These are phyloP conservation scores for Orestias chungarensis DNA, from an alignment of 2,797 vertebrate species.

Conservation along the genomic window DNA sequence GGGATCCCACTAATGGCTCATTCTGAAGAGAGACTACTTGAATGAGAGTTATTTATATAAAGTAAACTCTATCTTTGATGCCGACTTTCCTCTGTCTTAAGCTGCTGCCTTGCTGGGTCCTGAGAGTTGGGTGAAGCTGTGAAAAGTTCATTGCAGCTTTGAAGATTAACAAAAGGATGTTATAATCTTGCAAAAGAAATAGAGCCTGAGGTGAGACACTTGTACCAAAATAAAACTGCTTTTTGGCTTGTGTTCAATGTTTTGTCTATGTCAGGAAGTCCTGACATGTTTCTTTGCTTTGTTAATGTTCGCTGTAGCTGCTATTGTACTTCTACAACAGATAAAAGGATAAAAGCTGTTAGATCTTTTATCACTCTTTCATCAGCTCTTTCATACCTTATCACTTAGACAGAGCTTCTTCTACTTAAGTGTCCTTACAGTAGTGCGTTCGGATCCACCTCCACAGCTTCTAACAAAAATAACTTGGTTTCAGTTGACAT, in stretches of 20 bases:
- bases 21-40: constrained; percentile 63
- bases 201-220: constrained; percentile 52
- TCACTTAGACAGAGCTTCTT: background rate
- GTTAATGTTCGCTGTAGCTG: constrained; percentile 67
- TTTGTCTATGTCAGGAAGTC: constrained; percentile 53
- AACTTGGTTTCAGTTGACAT: background rate
- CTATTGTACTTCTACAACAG: constrained; percentile 58
- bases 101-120: constrained; percentile 21
- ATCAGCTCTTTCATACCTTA: background rate
- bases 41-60: constrained; percentile 55
- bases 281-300: constrained; percentile 51
- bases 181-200: constrained; percentile 57
- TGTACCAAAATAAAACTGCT: constrained; percentile 53
- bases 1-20: constrained; percentile 70
- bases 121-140: constrained; percentile 32
- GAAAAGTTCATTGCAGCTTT: constrained; percentile 61
- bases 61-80: constrained; percentile 41
- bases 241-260: constrained; percentile 52
- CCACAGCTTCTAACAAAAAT: background rate
- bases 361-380: background rate
- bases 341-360: constrained; percentile 40
- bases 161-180: constrained; percentile 64
- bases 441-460: too few relatives aligned
- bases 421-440: too few relatives aligned
- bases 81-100: constrained; percentile 40